Conservation (phyloP, 1,140 invertebrate species). For the Zaprionus camerounensis region DNA sequence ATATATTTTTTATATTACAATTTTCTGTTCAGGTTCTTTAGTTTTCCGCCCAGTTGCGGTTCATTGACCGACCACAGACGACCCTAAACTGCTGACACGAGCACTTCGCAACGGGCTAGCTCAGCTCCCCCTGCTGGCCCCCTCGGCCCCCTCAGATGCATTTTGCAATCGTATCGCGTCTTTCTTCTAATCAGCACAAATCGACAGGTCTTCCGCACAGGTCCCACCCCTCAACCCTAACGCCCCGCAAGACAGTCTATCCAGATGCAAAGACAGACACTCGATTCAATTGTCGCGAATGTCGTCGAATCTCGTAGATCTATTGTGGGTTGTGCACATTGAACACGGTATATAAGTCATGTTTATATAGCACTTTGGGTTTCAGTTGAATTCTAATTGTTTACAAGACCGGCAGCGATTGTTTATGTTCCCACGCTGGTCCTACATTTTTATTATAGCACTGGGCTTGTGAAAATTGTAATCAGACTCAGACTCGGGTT, state of each 20-base stretch:
- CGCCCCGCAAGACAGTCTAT: conserved; percentile 4
- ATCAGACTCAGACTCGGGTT: conserved; percentile 20
- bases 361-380: conserved; percentile 18
- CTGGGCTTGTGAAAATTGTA: conserved; percentile 41
- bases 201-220: conserved; percentile 32
- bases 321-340: not conserved
- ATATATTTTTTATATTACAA: conserved; percentile 33
- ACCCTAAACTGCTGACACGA: conserved; percentile 76
- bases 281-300: not conserved
- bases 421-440: conserved; percentile 78
- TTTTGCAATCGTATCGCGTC: conserved; percentile 66
- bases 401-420: conserved; percentile 50
- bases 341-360: conserved; percentile 4
- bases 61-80: conserved; percentile 71
- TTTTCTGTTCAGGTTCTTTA: conserved; percentile 9
- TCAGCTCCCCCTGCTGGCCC: conserved; percentile 15
- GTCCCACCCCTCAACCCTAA: not conserved
- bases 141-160: conserved; percentile 10
- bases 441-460: conserved; percentile 41
- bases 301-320: not conserved
- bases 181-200: conserved; percentile 71
- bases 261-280: conserved; percentile 15
- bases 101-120: conserved; percentile 38
- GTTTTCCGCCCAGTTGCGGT: conserved; percentile 61
- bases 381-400: conserved; percentile 53